phyloP scores from a whole-genome alignment of 2,888 invertebrate genomes.

The Agrochola litura region DNA sequence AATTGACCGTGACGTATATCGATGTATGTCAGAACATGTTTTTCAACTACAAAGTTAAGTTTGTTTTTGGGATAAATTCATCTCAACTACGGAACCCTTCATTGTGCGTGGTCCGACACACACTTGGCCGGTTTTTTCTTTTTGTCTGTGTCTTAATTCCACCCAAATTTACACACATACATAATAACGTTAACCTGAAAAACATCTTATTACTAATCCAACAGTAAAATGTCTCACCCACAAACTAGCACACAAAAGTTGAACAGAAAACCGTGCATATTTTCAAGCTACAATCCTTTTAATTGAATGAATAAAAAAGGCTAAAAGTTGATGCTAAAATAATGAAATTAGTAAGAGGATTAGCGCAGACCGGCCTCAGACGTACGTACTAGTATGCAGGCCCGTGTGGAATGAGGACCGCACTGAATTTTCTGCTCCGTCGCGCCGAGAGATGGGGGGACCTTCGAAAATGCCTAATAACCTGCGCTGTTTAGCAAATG shows the following conservation, averaged over 20 bases:
- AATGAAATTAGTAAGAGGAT: slow-evolving; percentile 65
- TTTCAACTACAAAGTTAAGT: too few species aligned
- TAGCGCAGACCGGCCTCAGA: slow-evolving; percentile 42
- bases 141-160: too few species aligned
- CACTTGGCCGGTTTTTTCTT: too few species aligned
- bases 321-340: slow-evolving; percentile 52
- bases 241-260: background rate
- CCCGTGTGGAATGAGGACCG: slow-evolving; percentile 82
- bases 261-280: background rate
- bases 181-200: background rate
- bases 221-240: background rate
- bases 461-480: slow-evolving; percentile 74
- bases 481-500: slow-evolving; percentile 64
- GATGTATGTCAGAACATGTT: too few species aligned
- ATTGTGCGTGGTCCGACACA: too few species aligned
- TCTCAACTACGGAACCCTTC: too few species aligned
- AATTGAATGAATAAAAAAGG: slow-evolving; percentile 46
- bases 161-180: too few species aligned
- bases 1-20: too few species aligned
- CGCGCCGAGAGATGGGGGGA: slow-evolving; percentile 81
- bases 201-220: background rate
- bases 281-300: slow-evolving; percentile 36
- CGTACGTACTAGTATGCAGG: slow-evolving; percentile 65
- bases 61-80: too few species aligned
- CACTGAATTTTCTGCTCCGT: slow-evolving; percentile 85